These are phyloP conservation scores for Rhaphigaster nebulosa DNA, from an alignment of 2,888 invertebrate species.

Conservation along the genomic window DNA sequence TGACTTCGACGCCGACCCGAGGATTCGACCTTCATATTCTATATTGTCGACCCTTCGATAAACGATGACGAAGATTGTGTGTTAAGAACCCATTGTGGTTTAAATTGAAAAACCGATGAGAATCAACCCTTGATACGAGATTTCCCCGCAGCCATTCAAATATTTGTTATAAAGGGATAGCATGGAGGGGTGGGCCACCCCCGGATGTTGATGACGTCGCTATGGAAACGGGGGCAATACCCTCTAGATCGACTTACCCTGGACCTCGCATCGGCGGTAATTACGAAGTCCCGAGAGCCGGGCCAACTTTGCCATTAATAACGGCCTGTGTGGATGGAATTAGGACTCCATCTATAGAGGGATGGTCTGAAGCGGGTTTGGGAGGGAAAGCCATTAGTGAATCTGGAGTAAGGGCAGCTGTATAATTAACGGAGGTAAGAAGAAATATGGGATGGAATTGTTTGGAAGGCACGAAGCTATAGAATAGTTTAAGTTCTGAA, in stretches of 20 bases:
- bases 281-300: not conserved
- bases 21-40: not conserved
- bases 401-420: not conserved
- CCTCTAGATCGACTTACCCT: constrained; percentile 14
- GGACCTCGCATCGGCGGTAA: not conserved
- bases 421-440: not conserved
- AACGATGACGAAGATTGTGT: not conserved
- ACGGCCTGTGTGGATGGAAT: not conserved
- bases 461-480: not conserved
- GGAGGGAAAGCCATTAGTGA: not conserved
- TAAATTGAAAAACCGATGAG: constrained; percentile 11
- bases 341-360: not conserved
- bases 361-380: not conserved
- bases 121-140: not conserved
- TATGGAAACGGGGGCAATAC: constrained; percentile 27
- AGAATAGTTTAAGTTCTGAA: not conserved
- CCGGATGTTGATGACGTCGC: constrained; percentile 40
- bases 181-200: not conserved
- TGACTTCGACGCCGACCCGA: not conserved
- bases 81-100: not conserved
- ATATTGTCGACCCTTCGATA: not conserved
- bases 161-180: constrained; percentile 27
- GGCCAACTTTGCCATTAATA: not conserved
- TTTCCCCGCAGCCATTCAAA: constrained; percentile 3
- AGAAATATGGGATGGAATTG: not conserved